Evolutionary conservation across 2,797 vertebrate genomes (phyloP).

Genomic region (Pitangus sulphuratus): DNA sequence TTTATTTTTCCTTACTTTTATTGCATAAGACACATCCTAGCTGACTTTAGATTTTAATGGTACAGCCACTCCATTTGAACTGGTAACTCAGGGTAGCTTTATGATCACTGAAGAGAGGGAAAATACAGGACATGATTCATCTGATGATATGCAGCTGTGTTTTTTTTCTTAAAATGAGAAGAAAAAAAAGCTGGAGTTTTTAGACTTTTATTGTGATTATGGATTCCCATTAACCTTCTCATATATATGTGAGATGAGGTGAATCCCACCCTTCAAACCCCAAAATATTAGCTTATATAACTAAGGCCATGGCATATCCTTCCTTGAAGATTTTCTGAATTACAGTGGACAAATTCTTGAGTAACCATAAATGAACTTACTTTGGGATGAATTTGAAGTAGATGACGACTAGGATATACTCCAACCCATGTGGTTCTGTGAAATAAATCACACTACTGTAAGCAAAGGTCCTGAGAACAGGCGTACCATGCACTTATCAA

Average conservation of each 20-base stretch:
- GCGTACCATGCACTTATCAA: background rate
- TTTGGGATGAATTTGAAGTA: background rate
- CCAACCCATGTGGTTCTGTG: accelerated
- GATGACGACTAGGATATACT: background rate
- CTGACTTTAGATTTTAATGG: background rate
- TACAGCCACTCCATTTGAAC: background rate
- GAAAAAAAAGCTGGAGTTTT: background rate
- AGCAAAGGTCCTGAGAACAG: background rate
- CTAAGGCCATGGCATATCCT: background rate
- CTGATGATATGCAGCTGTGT: background rate
- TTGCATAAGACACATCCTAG: background rate
- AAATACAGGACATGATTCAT: background rate
- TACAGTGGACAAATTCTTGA: background rate
- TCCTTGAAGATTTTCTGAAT: background rate
- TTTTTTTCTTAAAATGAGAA: background rate
- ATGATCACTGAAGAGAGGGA: background rate
- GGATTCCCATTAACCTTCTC: background rate
- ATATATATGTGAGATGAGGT: background rate
- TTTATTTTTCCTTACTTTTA: background rate
- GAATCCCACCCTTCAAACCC: background rate
- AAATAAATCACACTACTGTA: background rate
- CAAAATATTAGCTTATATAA: background rate
- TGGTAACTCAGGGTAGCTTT: background rate
- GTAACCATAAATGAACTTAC: background rate
- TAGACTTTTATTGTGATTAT: background rate